These are phyloP conservation scores for Hyles euphorbiae DNA, from an alignment of 1,140 invertebrate species.

Conservation along the genomic window DNA sequence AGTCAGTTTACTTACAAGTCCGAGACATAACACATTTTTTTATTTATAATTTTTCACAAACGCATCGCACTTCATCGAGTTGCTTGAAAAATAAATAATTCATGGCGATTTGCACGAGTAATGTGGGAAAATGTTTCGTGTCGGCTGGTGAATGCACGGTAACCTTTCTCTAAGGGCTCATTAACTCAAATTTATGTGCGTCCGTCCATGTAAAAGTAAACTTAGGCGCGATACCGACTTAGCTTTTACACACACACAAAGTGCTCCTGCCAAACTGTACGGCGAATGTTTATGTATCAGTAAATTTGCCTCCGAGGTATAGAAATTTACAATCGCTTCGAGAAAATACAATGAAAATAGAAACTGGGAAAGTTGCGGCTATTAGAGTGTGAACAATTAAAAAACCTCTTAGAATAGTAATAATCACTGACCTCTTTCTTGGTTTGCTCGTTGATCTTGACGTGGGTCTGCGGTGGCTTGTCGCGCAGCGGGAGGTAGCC, in stretches of 20 bases:
- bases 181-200: conserved; percentile 43
- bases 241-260: conserved; percentile 17
- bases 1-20: no score
- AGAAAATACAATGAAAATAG: conserved; percentile 35
- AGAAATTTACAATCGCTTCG: conserved; percentile 29
- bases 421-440: conserved; percentile 73
- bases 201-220: conserved; percentile 11
- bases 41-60: conserved; percentile 31
- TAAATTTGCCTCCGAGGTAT: conserved; percentile 16
- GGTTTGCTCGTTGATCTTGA: conserved; percentile 71
- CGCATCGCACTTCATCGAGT: conserved; percentile 32
- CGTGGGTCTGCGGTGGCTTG: conserved; percentile 66
- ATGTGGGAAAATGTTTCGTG: conserved; percentile 41
- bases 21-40: conserved; percentile 24
- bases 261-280: conserved; percentile 16
- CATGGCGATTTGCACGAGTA: conserved; percentile 42
- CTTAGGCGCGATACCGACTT: conserved; percentile 14
- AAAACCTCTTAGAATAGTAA: conserved; percentile 37
- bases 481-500: conserved; percentile 69
- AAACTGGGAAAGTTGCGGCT: conserved; percentile 49
- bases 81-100: conserved; percentile 42
- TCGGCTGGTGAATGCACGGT: conserved; percentile 31
- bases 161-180: conserved; percentile 53
- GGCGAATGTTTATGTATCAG: conserved; percentile 22
- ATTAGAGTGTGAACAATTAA: conserved; percentile 58